Percentiles rank a stretch among this genome's conserved stretches.
phyloP scores from a whole-genome alignment of 1,140 invertebrate genomes.

The Caenorhabditis tropicalis region DNA sequence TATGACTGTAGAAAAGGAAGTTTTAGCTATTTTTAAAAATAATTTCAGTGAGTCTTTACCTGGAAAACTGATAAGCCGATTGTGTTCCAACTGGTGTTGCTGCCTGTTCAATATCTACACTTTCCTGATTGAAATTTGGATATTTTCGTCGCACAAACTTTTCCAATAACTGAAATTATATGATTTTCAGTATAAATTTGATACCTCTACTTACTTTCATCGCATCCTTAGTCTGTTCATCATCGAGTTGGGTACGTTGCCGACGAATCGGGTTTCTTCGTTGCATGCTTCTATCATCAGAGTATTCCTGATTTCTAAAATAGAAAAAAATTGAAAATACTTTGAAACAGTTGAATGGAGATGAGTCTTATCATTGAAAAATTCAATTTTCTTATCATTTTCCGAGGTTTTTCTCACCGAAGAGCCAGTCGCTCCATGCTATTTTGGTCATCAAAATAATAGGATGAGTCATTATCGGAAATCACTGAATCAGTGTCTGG shows the following conservation, averaged over 20 bases:
- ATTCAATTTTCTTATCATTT: background rate
- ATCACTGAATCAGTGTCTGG: conserved; percentile 19
- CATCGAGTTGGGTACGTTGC: background rate
- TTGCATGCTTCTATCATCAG: conserved; percentile 31
- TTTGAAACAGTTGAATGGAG: background rate
- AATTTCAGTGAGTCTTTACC: too few species aligned
- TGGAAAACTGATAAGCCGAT: background rate
- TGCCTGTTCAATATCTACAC: background rate
- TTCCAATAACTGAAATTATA: background rate
- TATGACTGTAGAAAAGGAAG: too few species aligned
- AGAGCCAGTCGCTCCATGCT: background rate
- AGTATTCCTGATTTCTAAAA: conserved; percentile 35
- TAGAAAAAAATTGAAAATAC: background rate
- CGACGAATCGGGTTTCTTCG: conserved; percentile 41
- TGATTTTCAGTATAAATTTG: background rate
- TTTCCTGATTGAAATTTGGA: background rate
- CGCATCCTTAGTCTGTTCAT: conserved; percentile 20
- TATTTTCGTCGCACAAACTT: background rate
- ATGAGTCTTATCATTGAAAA: background rate
- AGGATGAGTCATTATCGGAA: conserved; percentile 24
- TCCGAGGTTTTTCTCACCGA: background rate
- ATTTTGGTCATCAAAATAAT: background rate
- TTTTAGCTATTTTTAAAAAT: too few species aligned
- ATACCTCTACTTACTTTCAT: background rate
- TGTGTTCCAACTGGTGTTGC: background rate